A percentile compares a stretch with the other conserved stretches of the same genome.
These are phyloP conservation scores for Crotalus tigris DNA, from an alignment of 2,113 vertebrate species.

Conservation along the genomic window DNA sequence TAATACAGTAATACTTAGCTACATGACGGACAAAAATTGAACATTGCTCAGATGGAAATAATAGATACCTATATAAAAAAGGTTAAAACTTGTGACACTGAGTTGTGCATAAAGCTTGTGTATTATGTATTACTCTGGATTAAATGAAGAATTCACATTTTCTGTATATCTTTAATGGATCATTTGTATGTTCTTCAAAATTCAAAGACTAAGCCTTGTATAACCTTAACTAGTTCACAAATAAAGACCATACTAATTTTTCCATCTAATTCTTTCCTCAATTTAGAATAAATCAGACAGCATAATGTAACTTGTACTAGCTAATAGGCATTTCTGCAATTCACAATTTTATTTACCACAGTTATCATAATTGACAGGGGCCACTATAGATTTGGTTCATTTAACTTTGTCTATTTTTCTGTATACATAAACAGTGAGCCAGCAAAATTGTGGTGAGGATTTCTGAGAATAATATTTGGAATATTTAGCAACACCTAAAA, in stretches of 20 bases:
- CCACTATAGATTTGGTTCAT: background rate
- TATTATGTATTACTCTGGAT: background rate
- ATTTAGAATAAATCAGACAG: background rate
- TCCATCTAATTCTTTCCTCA: background rate
- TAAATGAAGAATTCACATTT: background rate
- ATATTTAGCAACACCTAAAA: background rate
- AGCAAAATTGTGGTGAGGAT: background rate
- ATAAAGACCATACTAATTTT: background rate
- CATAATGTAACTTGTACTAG: background rate
- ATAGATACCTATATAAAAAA: background rate
- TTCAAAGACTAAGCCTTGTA: background rate
- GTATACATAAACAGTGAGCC: background rate
- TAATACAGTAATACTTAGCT: background rate
- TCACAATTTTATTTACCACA: background rate
- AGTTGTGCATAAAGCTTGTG: background rate
- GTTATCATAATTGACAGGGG: background rate
- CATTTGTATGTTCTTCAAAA: background rate
- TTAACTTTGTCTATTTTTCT: background rate
- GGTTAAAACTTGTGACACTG: no score
- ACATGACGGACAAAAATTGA: background rate
- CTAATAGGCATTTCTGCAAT: background rate
- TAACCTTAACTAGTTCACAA: background rate
- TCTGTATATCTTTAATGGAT: background rate
- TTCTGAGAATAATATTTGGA: background rate
- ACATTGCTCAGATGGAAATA: background rate